Conservation (phyloP, 53 echinoderm and acorn worm genomes). For the Luidia sarsii region DNA sequence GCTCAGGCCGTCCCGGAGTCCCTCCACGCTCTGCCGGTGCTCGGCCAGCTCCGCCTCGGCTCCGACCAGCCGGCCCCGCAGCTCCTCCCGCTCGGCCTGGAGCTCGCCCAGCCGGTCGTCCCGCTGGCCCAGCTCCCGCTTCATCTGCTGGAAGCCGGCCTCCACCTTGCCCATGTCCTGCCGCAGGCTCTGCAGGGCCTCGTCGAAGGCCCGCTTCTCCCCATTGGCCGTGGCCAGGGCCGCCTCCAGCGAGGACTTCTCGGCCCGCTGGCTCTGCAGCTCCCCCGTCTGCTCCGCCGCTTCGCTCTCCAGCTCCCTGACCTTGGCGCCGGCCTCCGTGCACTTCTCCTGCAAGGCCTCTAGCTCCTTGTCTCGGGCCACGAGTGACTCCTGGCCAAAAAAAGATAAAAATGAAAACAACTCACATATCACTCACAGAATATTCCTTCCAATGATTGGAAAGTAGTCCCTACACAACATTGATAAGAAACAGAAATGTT, state of each 20-base stretch:
- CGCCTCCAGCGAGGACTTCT: constrained; percentile 87
- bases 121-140: constrained; percentile 77
- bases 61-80: constrained; percentile 57
- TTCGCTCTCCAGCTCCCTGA: constrained; percentile 64
- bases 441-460: too few species aligned
- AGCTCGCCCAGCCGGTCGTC: constrained; percentile 60
- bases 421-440: too few species aligned
- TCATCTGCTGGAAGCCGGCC: constrained; percentile 90
- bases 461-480: neutral
- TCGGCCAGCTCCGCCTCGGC: constrained; percentile 72
- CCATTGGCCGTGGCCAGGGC: constrained; percentile 86
- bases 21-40: constrained; percentile 72
- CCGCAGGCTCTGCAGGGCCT: constrained; percentile 78
- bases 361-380: constrained; percentile 78
- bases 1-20: constrained; percentile 68
- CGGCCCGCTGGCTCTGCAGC: constrained; percentile 69
- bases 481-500: too few species aligned
- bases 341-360: constrained; percentile 80
- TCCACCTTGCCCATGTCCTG: constrained; percentile 88
- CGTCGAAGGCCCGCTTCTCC: constrained; percentile 85
- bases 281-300: constrained; percentile 75
- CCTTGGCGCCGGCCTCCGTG: constrained; percentile 74
- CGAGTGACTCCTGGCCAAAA: constrained; percentile 80
- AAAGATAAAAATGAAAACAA: neutral
- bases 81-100: constrained; percentile 59